These are phyloP conservation scores for Cassiopea xamachana DNA, from an alignment of 30 jellyfish, hydroid and myxozoan genomes.

Conservation along the genomic window DNA sequence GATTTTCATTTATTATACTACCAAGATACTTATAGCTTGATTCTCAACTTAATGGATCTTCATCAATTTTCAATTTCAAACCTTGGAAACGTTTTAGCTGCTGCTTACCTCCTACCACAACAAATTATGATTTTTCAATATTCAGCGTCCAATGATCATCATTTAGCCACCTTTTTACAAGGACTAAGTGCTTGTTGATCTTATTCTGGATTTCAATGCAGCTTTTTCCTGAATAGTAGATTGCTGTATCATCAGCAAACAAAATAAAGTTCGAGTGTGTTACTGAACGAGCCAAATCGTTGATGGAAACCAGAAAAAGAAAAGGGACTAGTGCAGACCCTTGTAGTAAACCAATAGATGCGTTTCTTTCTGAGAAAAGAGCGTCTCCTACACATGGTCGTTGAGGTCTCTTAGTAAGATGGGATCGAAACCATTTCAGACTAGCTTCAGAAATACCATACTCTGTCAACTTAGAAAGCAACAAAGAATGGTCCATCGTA, in stretches of 20 bases:
- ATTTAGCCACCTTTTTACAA: conserved; percentile 58
- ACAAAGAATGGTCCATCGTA: conserved; percentile 65
- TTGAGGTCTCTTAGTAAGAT: conserved; percentile 81
- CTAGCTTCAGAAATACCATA: conserved; percentile 70
- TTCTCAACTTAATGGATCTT: conserved; percentile 49
- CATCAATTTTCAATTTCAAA: conserved; percentile 62
- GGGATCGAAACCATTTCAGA: conserved; percentile 74
- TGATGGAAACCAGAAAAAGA: conserved; percentile 71
- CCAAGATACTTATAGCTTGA: conserved; percentile 52
- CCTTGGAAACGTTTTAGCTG: conserved; percentile 70
- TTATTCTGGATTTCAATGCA: conserved; percentile 79
- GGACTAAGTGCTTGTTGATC: conserved; percentile 61
- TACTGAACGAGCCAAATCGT: conserved; percentile 83
- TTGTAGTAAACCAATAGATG: conserved; percentile 73
- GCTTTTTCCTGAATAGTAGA: conserved; percentile 71
- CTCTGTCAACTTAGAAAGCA: conserved; percentile 62
- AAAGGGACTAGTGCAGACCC: conserved; percentile 67
- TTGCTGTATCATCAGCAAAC: conserved; percentile 80
- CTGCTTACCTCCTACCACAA: conserved; percentile 75
- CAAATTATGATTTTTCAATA: conserved; percentile 65
- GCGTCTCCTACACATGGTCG: conserved; percentile 72
- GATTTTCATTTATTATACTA: conserved; percentile 56
- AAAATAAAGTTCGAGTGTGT: conserved; percentile 66
- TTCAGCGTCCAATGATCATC: conserved; percentile 75
- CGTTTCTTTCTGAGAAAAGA: conserved; percentile 69